Evolutionary conservation across 2,113 vertebrate genomes (phyloP).

Genomic region (Telmatochromis sp.): DNA sequence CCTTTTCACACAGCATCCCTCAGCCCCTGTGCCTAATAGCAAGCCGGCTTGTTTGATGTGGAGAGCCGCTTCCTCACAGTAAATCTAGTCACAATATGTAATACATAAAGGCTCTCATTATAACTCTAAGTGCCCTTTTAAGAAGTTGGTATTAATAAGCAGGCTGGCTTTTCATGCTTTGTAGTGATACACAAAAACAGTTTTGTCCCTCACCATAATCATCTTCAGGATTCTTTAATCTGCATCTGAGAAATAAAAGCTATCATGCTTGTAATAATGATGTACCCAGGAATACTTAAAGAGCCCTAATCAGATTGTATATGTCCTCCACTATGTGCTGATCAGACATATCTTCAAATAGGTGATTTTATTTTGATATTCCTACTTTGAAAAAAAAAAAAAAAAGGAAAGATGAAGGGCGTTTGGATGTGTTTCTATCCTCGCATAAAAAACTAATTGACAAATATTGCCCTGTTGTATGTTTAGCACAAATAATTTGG

Average conservation of each 20-base stretch:
- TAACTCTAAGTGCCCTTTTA: slow-evolving; percentile 83
- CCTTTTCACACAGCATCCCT: slow-evolving; percentile 93
- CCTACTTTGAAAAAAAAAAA: not conserved
- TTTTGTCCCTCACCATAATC: slow-evolving; percentile 29
- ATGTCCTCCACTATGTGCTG: slow-evolving; percentile 14
- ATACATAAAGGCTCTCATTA: slow-evolving; percentile 92
- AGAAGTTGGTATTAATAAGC: slow-evolving; percentile 69
- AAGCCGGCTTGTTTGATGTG: slow-evolving; percentile 91
- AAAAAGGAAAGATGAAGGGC: slow-evolving; percentile 27
- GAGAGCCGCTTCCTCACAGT: slow-evolving; percentile 84
- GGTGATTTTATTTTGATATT: slow-evolving; percentile 19
- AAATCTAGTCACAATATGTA: slow-evolving; percentile 89
- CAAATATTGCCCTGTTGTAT: slow-evolving; percentile 25
- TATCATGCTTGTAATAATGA: slow-evolving; percentile 30
- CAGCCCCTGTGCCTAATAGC: slow-evolving; percentile 89
- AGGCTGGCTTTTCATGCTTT: slow-evolving; percentile 37
- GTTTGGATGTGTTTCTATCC: not conserved
- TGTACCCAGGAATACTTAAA: slow-evolving; percentile 14
- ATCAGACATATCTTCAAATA: slow-evolving; percentile 53
- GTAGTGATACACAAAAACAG: slow-evolving; percentile 44
- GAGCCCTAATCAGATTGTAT: slow-evolving; percentile 31
- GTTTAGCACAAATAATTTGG: slow-evolving; percentile 38
- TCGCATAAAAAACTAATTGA: slow-evolving; percentile 11
- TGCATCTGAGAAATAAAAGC: slow-evolving; percentile 17
- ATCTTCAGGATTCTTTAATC: slow-evolving; percentile 19